Evolutionary conservation across 2,113 vertebrate species (phyloP), one percentile per base, ranked within the genome.

Genomic region (Pluvialis apricaria): DNA sequence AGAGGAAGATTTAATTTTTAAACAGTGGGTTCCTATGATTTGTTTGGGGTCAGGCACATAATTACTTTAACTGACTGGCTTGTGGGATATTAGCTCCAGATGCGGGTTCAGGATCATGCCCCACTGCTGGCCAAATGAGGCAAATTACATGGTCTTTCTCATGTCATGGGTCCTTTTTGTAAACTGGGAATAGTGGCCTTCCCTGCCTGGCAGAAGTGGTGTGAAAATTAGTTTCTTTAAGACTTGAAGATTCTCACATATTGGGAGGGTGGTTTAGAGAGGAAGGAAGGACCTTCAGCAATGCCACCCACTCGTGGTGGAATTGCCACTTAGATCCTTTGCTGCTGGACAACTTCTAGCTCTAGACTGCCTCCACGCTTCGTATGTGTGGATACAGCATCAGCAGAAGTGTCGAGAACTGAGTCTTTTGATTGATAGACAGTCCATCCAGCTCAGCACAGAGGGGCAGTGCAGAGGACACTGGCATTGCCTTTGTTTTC

Each of bases 1-100:
- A 51, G 81, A 76, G 65, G 55, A 79, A 57, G 34, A 85, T 77
- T 71, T 65, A 80, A 85, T 93, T 96, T 88, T 96, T 96, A 82
- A 94, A 69, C 62, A 80, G 70, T 11, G 42, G 20, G 8, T 90
- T 90, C 45, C 22, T 91, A 19, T 52, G 90, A 76, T 65, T 96
- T 91, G 75, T 72, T 91, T 82, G 93, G 71, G 75, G 84, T 96
- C 90, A 88, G 49, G 34, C 54, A 58, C 49, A 19, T 60, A 64
- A 82, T 95, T 91, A 52, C 24, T 61, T 78, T 60, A 40, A 76
- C 3, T 0, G 4, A 34, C 18, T 64, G 77, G 52, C 81, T 91
- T 1, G 5, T 79, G 62, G 58, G 62, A 55, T 77, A 18, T 55
- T 57, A 47, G 31, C 61, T 79, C 52, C 87, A 77, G 58, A 11